phyloP scores from a whole-genome alignment of 1,140 invertebrate species.

The Diabrotica undecimpunctata region DNA sequence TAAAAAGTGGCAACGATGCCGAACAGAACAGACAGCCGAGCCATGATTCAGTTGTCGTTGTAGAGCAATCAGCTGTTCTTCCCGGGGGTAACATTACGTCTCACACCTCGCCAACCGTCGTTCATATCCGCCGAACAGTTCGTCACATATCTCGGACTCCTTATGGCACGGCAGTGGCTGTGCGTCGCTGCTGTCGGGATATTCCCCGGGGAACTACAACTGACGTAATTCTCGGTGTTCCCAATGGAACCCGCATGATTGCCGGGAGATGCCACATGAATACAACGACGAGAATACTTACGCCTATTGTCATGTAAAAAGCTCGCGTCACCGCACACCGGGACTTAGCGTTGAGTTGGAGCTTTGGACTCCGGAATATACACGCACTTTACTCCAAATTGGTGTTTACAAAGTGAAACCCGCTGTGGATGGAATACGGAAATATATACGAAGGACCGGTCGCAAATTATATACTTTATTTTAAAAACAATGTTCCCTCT shows the following conservation, averaged over 20 bases:
- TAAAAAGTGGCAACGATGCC: background rate
- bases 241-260: constrained; percentile 41
- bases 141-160: constrained; percentile 30
- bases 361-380: constrained; percentile 27
- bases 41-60: constrained; percentile 29
- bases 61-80: constrained; percentile 32
- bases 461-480: too few relatives aligned
- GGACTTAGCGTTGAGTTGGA: background rate
- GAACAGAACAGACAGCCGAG: background rate
- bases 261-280: constrained; percentile 42
- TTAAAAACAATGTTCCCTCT: too few relatives aligned
- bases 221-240: constrained; percentile 42
- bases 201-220: constrained; percentile 30
- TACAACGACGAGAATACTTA: constrained; percentile 38
- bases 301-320: constrained; percentile 39
- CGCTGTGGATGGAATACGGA: constrained; percentile 5
- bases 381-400: constrained; percentile 30
- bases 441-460: background rate
- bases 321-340: constrained; percentile 9
- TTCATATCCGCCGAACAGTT: constrained; percentile 25
- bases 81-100: constrained; percentile 32
- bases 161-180: constrained; percentile 32
- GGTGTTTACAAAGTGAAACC: constrained; percentile 11
- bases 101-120: constrained; percentile 27
- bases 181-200: constrained; percentile 8